These are phyloP conservation scores for Phalacrocorax pelagicus DNA, from an alignment of 2,113 vertebrate genomes.

Conservation along the genomic window DNA sequence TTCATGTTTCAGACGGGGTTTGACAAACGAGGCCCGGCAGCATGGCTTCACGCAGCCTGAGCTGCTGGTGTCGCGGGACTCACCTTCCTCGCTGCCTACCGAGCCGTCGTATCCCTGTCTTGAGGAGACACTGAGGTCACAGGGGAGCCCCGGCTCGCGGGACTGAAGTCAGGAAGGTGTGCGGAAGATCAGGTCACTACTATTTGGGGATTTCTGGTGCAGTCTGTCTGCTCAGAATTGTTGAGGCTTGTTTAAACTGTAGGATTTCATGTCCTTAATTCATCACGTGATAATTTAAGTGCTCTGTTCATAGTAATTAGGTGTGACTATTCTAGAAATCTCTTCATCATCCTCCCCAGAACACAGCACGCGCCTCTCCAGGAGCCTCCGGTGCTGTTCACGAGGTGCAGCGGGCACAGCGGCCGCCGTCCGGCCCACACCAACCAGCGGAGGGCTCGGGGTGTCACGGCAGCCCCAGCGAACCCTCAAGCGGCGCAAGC, in stretches of 20 bases:
- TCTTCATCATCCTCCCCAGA: neutral
- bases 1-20: neutral
- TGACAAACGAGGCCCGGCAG: neutral
- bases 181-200: rapidly evolving
- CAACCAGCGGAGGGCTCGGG: no score
- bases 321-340: neutral
- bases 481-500: no score
- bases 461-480: neutral
- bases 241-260: neutral
- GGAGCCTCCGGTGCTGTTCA: neutral
- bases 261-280: neutral
- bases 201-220: neutral
- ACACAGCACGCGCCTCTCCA: neutral
- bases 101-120: rapidly evolving
- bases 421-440: neutral
- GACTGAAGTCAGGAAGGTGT: rapidly evolving
- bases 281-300: neutral
- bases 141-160: rapidly evolving
- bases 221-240: neutral
- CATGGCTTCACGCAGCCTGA: rapidly evolving
- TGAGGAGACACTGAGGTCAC: rapidly evolving
- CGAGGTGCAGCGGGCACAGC: neutral
- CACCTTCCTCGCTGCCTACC: rapidly evolving
- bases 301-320: neutral
- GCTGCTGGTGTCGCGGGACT: neutral